Evolutionary conservation across 2,797 vertebrate genomes (phyloP), one percentile per base, ranked within the genome.

Genomic region (Peromyscus nudipes): DNA sequence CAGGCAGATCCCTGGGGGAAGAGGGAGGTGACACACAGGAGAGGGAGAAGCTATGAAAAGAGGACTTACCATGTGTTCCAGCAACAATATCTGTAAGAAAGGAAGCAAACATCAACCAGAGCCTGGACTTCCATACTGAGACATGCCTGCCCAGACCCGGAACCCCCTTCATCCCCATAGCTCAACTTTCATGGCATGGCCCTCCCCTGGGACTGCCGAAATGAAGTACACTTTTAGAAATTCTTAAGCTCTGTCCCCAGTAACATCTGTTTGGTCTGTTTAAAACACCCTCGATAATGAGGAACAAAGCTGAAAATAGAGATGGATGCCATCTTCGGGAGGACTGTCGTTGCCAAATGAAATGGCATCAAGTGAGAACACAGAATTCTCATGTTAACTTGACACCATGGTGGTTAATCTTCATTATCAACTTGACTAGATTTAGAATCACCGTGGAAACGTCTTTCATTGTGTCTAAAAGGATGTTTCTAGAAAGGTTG

Each of bases 71-170:
- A 57, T 46, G 8, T 29, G 64, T 89, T 46, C 92, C 93, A 21
- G 85, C 13, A 13, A 55, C 92, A 40, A 96, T 90, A 93, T 73
- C 98, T 98, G 97, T 25, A 92, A 96, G 95, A 94, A 79, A 97
- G 93, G 95, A 94, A 96, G 80, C 17, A 83, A 37, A 52, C 31
- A 65, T 97, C 77, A 97, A 29, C 21, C 23, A 21, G 46, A 37
- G n/a, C 29, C 57, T 73, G 60, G 91, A 11, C 29, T 16, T 86
- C 14, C 29, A 17, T 19, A 13, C 46, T 3, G n/a, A 91, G 34
- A n/a, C 27, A 29, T 12, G 13, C 46, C 43, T 6, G 0, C 62
- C 52, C 23, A n/a, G 29, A 34, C n/a, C 25, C 77, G n/a, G 60
- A 55, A 6, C 2, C 6, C 23, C 31, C 27, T 67, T 64, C 29